These are phyloP conservation scores for Gallinago solitaria DNA, from an alignment of 2,797 vertebrate species.

Conservation along the genomic window DNA sequence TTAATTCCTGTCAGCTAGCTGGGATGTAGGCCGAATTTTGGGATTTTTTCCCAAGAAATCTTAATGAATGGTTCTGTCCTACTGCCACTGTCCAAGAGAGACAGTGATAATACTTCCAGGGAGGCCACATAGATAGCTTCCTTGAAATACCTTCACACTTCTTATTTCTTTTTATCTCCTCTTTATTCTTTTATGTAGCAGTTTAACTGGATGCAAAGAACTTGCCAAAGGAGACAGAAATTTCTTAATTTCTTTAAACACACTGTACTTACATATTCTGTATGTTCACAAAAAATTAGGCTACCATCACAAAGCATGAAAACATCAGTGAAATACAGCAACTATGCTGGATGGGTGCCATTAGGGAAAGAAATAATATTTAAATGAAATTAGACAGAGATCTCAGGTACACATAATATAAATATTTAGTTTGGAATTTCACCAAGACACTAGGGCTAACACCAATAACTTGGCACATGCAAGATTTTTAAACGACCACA, in stretches of 20 bases:
- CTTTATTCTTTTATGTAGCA: neutral
- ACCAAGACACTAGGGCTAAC: neutral
- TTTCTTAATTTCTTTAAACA: neutral
- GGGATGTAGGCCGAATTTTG: rapidly evolving
- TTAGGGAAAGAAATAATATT: neutral
- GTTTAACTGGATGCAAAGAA: neutral
- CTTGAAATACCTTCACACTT: neutral
- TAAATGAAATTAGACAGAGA: constrained; percentile 12
- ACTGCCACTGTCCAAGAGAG: neutral
- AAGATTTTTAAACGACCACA: neutral
- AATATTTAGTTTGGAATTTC: constrained; percentile 46
- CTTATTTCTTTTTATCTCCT: neutral
- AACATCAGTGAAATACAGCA: neutral
- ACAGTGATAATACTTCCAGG: neutral
- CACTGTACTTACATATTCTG: neutral
- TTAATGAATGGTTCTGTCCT: neutral
- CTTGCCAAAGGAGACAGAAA: neutral
- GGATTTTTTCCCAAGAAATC: neutral
- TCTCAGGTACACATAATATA: neutral
- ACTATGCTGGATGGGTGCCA: neutral
- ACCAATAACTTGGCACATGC: constrained; percentile 17
- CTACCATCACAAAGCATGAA: neutral
- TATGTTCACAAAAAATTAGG: neutral
- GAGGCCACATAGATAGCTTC: neutral
- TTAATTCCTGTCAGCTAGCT: neutral